Base-by-base conservation (phyloP, 2,797 vertebrate genomes). In the Otolemur crassicaudatus region DNA sequence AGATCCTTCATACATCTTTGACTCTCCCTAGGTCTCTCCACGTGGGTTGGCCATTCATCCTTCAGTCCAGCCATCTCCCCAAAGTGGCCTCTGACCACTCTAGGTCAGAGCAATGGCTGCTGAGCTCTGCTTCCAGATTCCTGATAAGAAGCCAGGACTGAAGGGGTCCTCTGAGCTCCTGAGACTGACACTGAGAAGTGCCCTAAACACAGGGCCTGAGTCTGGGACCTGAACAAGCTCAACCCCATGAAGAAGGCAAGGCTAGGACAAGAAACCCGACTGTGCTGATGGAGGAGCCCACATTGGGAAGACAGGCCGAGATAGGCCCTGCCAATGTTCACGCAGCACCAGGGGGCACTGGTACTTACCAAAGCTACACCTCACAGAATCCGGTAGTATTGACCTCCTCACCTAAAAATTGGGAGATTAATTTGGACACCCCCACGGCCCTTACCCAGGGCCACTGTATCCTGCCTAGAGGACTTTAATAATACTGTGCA, bases 1-100 rank as follows among this genome's bases (percentile, higher is more conserved):
- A 53, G 37, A 43, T 23, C 63, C n/a, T 46, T 90, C 43, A 9
- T 7, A 27, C 19, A 29, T 63, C 49, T 83, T 4, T 53, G 40
- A 40, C 7, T 34, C 7, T 34, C 9, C 80, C 7, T 0, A 0
- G 27, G 17, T 16, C 23, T 27, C n/a, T 56, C 67, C 70, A 25
- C 29, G 43, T 10, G 3, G 60, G 23, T 58, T 6, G 27, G 46
- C 49, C 61, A 40, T 61, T 49, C n/a, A 7, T 43, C 60, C 89
- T 49, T 40, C 53, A 87, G 11, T 11, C 7, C 0, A 20, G 17
- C 12, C 43, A 61, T 79, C 27, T n/a, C 14, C 77, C 37, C 34
- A n/a, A 53, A 46, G 69, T 0, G 13, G 9, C 34, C 31, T 29
- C 2, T 17, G 29, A 46, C 3, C 65, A 13, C 5, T 60, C 25